A percentile compares a stretch with the other conserved stretches of the same genome.
phyloP scores from a whole-genome alignment of 2,797 vertebrate species.

The Pipistrellus pipistrellus region DNA sequence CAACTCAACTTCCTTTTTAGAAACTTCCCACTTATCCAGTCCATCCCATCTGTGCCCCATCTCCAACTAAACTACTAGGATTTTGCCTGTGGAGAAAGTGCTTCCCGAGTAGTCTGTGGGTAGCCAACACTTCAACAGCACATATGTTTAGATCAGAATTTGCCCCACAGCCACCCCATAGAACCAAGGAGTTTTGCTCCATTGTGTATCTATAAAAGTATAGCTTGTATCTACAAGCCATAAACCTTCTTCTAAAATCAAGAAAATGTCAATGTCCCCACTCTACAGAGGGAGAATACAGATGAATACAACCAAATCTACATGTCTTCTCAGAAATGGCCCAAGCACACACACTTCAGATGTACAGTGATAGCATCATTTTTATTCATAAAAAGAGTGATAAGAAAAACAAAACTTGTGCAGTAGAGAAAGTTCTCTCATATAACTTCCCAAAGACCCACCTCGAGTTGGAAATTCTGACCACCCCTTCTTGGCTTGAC shows the following conservation, averaged over 20 bases:
- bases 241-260: neutral
- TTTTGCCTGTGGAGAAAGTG: neutral
- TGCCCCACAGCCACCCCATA: accelerated
- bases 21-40: accelerated
- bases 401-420: neutral
- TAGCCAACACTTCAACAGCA: neutral
- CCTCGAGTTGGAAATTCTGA: accelerated
- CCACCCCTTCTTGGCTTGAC: accelerated
- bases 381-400: neutral
- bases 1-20: neutral
- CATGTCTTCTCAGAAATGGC: neutral
- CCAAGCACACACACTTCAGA: neutral
- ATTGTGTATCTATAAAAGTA: neutral
- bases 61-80: neutral
- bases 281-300: neutral
- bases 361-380: accelerated
- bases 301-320: neutral
- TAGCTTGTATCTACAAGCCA: too few relatives aligned
- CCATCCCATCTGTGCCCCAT: accelerated
- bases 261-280: neutral
- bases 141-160: accelerated
- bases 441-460: neutral
- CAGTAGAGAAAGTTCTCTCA: accelerated
- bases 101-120: too few relatives aligned
- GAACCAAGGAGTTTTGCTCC: neutral